phyloP scores from a whole-genome alignment of 2,113 vertebrate genomes.

The Kobus ellipsiprymnus region DNA sequence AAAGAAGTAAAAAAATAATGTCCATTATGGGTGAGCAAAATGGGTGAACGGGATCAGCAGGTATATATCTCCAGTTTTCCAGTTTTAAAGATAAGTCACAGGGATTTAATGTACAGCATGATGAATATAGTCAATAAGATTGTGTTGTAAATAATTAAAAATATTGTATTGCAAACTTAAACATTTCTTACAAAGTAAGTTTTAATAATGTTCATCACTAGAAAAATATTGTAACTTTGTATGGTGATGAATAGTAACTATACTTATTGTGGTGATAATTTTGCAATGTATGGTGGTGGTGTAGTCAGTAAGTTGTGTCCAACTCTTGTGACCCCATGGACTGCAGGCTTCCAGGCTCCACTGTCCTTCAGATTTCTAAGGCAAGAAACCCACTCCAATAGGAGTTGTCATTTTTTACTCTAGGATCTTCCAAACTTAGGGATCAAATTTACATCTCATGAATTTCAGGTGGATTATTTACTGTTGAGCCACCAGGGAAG shows the following conservation, averaged over 20 bases:
- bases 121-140: neutral
- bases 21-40: neutral
- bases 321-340: neutral
- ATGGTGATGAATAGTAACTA: neutral
- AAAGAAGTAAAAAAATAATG: neutral
- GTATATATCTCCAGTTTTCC: neutral
- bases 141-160: neutral
- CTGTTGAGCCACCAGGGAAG: neutral
- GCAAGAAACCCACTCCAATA: neutral
- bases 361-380: neutral
- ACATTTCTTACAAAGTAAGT: neutral
- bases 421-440: neutral
- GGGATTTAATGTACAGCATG: neutral
- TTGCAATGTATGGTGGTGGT: neutral
- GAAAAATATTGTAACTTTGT: neutral
- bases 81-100: neutral
- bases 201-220: neutral
- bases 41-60: neutral
- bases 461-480: neutral
- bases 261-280: neutral
- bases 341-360: neutral
- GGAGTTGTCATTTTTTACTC: neutral
- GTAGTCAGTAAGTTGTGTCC: neutral
- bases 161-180: neutral
- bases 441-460: neutral